Evolutionary conservation across 2,888 invertebrate genomes (phyloP).

Genomic region (Athalia cordata): DNA sequence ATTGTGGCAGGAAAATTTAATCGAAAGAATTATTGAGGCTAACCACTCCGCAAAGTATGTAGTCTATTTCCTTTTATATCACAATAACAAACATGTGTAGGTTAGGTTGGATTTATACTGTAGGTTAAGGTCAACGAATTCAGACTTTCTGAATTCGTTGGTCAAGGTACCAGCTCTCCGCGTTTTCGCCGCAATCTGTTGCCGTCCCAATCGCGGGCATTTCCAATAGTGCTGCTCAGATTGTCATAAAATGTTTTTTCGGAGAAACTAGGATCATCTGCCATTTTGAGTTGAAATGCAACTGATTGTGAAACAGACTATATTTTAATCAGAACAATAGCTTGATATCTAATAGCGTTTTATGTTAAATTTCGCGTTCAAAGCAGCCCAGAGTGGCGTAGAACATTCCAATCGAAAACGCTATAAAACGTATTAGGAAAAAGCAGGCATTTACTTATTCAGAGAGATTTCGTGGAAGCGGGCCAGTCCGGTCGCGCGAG

Average conservation of each 20-base stretch:
- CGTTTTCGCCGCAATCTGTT: background rate
- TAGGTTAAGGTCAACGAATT: background rate
- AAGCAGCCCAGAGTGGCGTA: no score
- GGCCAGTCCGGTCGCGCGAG: no score
- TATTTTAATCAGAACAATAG: background rate
- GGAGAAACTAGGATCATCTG: background rate
- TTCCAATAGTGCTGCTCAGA: background rate
- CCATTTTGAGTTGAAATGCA: background rate
- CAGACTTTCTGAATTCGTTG: background rate
- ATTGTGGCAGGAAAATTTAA: no score
- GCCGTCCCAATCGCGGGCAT: constrained; percentile 11
- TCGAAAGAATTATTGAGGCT: no score
- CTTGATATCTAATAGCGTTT: background rate
- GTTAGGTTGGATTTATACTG: no score
- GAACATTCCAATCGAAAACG: no score
- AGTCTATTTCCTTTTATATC: background rate
- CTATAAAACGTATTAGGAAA: no score
- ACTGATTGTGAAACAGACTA: background rate
- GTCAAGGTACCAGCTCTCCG: background rate
- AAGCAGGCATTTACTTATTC: no score
- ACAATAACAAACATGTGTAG: background rate
- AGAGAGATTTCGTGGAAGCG: no score
- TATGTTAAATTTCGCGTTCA: background rate
- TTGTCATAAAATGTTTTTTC: background rate
- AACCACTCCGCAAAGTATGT: no score